Evolutionary conservation across 2,797 vertebrate species (phyloP).

Genomic region (Poecilia velifera): DNA sequence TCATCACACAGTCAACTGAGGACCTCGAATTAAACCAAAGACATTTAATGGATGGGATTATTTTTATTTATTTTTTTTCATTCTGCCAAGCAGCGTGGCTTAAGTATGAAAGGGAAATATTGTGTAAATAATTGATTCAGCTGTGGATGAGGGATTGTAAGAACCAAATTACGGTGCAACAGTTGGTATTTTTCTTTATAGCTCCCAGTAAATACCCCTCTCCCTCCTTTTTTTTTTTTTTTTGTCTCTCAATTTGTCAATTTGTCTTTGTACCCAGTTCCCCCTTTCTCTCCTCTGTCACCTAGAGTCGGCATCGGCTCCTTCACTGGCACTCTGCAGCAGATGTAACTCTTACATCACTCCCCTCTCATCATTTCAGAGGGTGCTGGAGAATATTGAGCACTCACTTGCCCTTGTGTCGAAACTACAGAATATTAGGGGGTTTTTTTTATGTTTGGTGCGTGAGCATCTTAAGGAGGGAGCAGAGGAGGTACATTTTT

Average conservation of each 20-base stretch:
- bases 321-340: slow-evolving; percentile 65
- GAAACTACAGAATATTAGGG: slow-evolving; percentile 55
- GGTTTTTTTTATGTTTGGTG: slow-evolving; percentile 21
- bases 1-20: slow-evolving; percentile 40
- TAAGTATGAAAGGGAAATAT: slow-evolving; percentile 37
- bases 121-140: slow-evolving; percentile 69
- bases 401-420: slow-evolving; percentile 69
- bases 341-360: slow-evolving; percentile 75
- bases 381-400: slow-evolving; percentile 72
- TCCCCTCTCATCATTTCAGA: slow-evolving; percentile 67
- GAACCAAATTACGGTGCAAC: slow-evolving; percentile 48
- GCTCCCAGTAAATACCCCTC: slow-evolving; percentile 34
- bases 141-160: slow-evolving; percentile 48
- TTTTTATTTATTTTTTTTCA: slow-evolving; percentile 21
- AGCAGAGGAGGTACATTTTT: slow-evolving; percentile 24
- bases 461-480: slow-evolving; percentile 21
- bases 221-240: background rate
- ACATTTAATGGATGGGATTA: slow-evolving; percentile 37
- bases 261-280: slow-evolving; percentile 39
- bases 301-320: slow-evolving; percentile 47
- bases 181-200: slow-evolving; percentile 50
- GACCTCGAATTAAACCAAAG: slow-evolving; percentile 54
- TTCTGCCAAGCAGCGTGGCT: slow-evolving; percentile 36
- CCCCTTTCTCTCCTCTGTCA: slow-evolving; percentile 27
- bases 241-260: slow-evolving; percentile 54